Evolutionary conservation across 1,140 invertebrate genomes (phyloP), one percentile per base, ranked within the genome.

Genomic region (Ostrea denselamellosa): DNA sequence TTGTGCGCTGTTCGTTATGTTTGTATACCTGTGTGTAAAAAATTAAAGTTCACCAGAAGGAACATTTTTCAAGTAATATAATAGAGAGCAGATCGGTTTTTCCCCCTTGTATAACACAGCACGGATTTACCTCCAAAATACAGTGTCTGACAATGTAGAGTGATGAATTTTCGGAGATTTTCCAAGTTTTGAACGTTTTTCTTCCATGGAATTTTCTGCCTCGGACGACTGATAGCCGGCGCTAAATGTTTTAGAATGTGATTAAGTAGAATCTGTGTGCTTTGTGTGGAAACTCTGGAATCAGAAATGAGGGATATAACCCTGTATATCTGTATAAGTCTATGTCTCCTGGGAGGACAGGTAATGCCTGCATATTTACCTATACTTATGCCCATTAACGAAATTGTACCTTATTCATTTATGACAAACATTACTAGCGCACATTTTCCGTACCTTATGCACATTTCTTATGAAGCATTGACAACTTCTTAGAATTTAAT

Each of bases 21-120:
- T 77, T 12, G 28, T 77, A 77, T 77, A 77, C 68, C 68, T 77
- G 68, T 77, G 68, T 25, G 68, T 77, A 77, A 77, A 77, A 77
- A 77, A 77, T 77, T 77, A 77, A 77, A 77, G 68, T 34, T 77
- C 68, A 77, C 25, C 28, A 12, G 68, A 77, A 77, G 68, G 68
- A 77, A 77, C 68, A 77, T 34, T 44, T 77, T 77, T 77, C 12
- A 77, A 77, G 25, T 34, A 77, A 77, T 77, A 77, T 77, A 77
- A 77, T 25, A 77, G 68, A 77, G 68, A 77, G 68, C 68, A 34
- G 68, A 2, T 12, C 25, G 10, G 68, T 77, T 25, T 17, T 34
- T 77, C 28, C 22, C 19, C 28, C 17, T 62, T 19, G 56, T 77
- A 9, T 14, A 77, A 77, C 28, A 77, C 68, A 34, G 25, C 1